phyloP scores from a whole-genome alignment of 2,797 vertebrate genomes.

The Siniperca scherzeri region DNA sequence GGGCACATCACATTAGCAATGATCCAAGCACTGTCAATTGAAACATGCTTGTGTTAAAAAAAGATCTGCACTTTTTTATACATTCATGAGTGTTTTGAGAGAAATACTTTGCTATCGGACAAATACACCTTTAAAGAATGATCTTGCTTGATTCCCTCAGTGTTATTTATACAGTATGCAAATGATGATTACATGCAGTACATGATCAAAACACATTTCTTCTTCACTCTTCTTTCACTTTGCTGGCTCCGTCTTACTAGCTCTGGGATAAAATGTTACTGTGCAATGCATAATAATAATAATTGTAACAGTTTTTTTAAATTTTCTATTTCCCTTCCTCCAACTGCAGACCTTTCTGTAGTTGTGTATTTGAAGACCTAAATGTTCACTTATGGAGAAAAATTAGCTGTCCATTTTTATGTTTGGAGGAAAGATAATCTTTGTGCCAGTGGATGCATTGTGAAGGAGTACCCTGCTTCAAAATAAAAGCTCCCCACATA shows the following conservation, averaged over 20 bases:
- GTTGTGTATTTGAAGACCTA: not conserved
- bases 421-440: not conserved
- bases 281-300: not conserved
- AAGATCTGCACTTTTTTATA: constrained; percentile 16
- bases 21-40: constrained; percentile 22
- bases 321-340: not conserved
- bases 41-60: constrained; percentile 32
- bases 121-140: not conserved
- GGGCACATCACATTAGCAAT: constrained; percentile 55
- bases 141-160: not conserved
- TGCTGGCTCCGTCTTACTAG: not conserved
- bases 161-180: not conserved
- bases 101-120: constrained; percentile 6
- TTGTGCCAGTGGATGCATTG: not conserved
- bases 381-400: not conserved
- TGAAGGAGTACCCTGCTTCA: not conserved
- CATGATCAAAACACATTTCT: not conserved
- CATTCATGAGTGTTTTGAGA: constrained; percentile 9
- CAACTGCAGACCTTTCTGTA: not conserved
- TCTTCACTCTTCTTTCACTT: not conserved
- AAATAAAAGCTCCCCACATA: constrained; percentile 15
- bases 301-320: not conserved
- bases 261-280: not conserved
- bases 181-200: not conserved
- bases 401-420: not conserved